Evolutionary conservation across 1,140 invertebrate species (phyloP), one percentile per base, ranked within the genome.

Genomic region (Drosophila fuyamai): DNA sequence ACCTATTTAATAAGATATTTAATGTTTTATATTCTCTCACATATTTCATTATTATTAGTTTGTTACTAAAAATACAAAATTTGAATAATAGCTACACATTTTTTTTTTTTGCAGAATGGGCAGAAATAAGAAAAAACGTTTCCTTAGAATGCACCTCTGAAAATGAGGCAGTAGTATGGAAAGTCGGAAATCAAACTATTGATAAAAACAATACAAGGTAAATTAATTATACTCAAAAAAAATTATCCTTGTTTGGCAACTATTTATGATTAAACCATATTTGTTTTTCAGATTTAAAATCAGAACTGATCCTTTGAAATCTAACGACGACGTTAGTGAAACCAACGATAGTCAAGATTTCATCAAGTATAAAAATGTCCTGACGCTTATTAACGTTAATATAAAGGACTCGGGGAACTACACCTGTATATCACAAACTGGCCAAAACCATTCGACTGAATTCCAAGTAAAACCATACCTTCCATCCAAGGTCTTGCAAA

Each of bases 341-440:
- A 55, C 58, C 57, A 76, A 76, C 48, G 32, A 46, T 54, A 80
- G 16, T 18, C 32, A 35, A 62, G 75, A 57, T 16, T 61, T 79
- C 5, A 58, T 76, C 36, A 78, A 66, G 23, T 91, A 81, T 70
- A 70, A 70, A 36, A 76, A 91, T 63, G 43, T 46, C 5, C 75
- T 92, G 13, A 63, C 63, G 10, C 76, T 92, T 56, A 58, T 78
- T n/a, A 75, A 92, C 67, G 86, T 94, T 9, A 90, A 92, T 75
- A 85, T 93, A 38, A 78, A 92, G 53, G 93, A 94, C 81, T 81
- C 90, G 47, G 94, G 94, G 7, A 92, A 92, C 62, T 94, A 94
- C 81, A 92, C 91, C 5, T 94, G 94, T 73, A 90, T 93, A 70
- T 14, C 61, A n/a, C 88, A 86, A 41, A 61, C 76, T 5, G 81